These are phyloP conservation scores for roundworm (Caenorhabditis elegans) DNA, from an alignment of 1,140 invertebrate species.

Conservation along the genomic window WBcel235 BX284603.4:4863501-4864000, in stretches of 20 bases:
- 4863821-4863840: neutral
- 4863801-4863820: neutral
- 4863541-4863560: slow-evolving; percentile 28
- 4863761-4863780: too few species aligned
- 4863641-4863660: neutral
- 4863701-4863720: too few species aligned
- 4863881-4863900: slow-evolving; percentile 38
- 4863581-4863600: slow-evolving; percentile 19
- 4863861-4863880: neutral
- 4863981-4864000: neutral
- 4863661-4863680: neutral
- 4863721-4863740: too few species aligned
- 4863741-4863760: too few species aligned
- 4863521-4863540: slow-evolving; percentile 39
- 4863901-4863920: slow-evolving; percentile 13
- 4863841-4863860: neutral
- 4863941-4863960: slow-evolving; percentile 24
- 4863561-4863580: slow-evolving; percentile 24
- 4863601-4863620: slow-evolving; percentile 27
- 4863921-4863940: slow-evolving; percentile 37
- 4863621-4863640: slow-evolving; percentile 25
- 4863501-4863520: neutral
- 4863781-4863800: too few species aligned
- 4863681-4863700: too few species aligned
- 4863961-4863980: neutral